phyloP scores from a whole-genome alignment of 2,888 invertebrate species.

The Polylopha cassiicola region DNA sequence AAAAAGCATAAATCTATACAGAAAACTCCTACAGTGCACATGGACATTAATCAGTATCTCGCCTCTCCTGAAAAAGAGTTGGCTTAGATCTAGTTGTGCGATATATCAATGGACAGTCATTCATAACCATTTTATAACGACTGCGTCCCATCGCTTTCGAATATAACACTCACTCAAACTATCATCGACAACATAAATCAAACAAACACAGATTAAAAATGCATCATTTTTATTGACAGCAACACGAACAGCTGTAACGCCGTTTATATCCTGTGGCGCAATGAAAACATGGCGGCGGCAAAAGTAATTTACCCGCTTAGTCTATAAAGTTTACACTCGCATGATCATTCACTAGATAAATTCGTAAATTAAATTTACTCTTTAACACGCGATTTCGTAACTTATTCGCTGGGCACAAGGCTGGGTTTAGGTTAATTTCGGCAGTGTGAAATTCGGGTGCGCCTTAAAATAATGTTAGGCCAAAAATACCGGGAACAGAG shows the following conservation, averaged over 20 bases:
- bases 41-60: no score
- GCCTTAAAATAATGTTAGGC: constrained; percentile 65
- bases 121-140: no score
- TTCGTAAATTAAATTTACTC: constrained; percentile 67
- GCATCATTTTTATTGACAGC: constrained; percentile 7
- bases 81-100: no score
- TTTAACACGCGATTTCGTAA: constrained; percentile 34
- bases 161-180: background rate
- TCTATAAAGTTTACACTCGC: constrained; percentile 70
- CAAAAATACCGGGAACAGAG: constrained; percentile 34
- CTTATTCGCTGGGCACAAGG: constrained; percentile 32
- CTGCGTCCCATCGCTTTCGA: no score
- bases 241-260: constrained; percentile 25
- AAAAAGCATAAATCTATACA: no score
- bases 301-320: constrained; percentile 59
- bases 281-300: constrained; percentile 39
- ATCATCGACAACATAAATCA: constrained; percentile 8
- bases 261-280: constrained; percentile 36
- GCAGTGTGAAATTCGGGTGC: constrained; percentile 39
- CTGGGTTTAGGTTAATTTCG: constrained; percentile 33
- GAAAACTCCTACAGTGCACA: no score
- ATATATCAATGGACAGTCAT: no score
- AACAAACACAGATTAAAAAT: constrained; percentile 11
- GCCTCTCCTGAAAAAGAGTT: no score
- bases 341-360: constrained; percentile 72